phyloP scores from a whole-genome alignment of 2,888 invertebrate species.

The Catocala sponsa region DNA sequence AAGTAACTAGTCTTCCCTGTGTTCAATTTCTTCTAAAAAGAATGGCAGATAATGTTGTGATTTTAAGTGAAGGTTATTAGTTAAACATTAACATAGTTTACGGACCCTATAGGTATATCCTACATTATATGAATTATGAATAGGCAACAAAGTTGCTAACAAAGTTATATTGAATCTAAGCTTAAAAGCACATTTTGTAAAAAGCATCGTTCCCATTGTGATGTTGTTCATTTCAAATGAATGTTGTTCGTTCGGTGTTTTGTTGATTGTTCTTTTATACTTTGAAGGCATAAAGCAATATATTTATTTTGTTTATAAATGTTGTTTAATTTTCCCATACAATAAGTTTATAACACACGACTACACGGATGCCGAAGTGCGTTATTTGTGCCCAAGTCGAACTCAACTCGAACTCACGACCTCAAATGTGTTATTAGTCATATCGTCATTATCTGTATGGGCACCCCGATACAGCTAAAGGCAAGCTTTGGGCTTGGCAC shows the following conservation, averaged over 20 bases:
- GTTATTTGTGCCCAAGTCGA: too few relatives aligned
- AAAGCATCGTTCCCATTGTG: slow-evolving; percentile 35
- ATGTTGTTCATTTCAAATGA: slow-evolving; percentile 57
- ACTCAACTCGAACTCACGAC: too few relatives aligned
- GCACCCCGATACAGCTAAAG: too few relatives aligned
- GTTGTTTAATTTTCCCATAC: slow-evolving; percentile 63
- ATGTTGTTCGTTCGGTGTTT: slow-evolving; percentile 60
- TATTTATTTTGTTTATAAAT: slow-evolving; percentile 71
- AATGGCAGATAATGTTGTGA: not conserved
- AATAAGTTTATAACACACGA: too few relatives aligned
- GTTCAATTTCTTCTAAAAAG: not conserved
- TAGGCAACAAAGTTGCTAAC: slow-evolving; percentile 39
- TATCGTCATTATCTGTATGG: too few relatives aligned
- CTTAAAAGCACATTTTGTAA: slow-evolving; percentile 46
- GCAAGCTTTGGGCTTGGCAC: too few relatives aligned
- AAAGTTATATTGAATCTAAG: slow-evolving; percentile 24
- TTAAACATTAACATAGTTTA: slow-evolving; percentile 6
- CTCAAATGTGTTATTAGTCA: too few relatives aligned
- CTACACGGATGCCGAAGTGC: too few relatives aligned
- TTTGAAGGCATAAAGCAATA: slow-evolving; percentile 78
- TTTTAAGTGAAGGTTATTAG: not conserved
- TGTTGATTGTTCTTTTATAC: slow-evolving; percentile 70
- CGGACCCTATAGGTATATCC: slow-evolving; percentile 11
- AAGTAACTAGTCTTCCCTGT: too few relatives aligned
- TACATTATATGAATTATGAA: slow-evolving; percentile 10